phyloP scores from a whole-genome alignment of 1,140 invertebrate species.

The Copidosoma floridanum region DNA sequence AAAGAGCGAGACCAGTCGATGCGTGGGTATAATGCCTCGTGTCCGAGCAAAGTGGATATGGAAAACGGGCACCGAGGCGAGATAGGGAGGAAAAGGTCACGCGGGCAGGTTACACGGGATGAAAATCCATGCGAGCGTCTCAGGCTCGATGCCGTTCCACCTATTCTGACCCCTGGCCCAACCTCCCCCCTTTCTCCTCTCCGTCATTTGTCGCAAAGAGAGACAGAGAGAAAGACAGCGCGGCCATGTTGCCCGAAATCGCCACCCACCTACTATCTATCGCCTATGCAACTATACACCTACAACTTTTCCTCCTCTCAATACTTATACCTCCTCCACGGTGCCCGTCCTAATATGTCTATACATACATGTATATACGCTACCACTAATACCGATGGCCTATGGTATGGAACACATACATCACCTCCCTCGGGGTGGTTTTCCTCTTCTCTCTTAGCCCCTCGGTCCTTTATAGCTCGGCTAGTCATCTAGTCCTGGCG shows the following conservation, averaged over 20 bases:
- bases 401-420: too few relatives aligned
- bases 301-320: conserved; percentile 51
- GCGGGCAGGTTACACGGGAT: conserved; percentile 7
- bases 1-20: conserved; percentile 4
- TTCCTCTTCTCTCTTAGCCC: conserved; percentile 14
- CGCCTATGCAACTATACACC: too few relatives aligned
- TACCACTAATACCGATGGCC: too few relatives aligned
- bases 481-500: conserved; percentile 56
- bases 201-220: too few relatives aligned
- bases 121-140: conserved; percentile 26
- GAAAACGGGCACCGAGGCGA: conserved; percentile 27
- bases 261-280: too few relatives aligned
- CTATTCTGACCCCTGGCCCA: conserved; percentile 10
- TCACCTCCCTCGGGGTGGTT: too few relatives aligned
- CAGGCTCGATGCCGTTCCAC: conserved; percentile 15
- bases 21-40: conserved; percentile 24
- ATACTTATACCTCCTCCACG: conserved; percentile 35
- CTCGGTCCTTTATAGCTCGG: conserved; percentile 27
- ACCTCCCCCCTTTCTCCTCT: conserved; percentile 24
- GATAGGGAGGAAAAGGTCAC: neutral
- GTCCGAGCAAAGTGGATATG: conserved; percentile 31
- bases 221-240: conserved; percentile 31
- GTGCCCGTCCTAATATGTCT: neutral
- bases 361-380: too few relatives aligned
- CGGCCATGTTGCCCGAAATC: conserved; percentile 58